Evolutionary conservation across 2,888 invertebrate species (phyloP).

Genomic region (Epsilonema sp.): DNA sequence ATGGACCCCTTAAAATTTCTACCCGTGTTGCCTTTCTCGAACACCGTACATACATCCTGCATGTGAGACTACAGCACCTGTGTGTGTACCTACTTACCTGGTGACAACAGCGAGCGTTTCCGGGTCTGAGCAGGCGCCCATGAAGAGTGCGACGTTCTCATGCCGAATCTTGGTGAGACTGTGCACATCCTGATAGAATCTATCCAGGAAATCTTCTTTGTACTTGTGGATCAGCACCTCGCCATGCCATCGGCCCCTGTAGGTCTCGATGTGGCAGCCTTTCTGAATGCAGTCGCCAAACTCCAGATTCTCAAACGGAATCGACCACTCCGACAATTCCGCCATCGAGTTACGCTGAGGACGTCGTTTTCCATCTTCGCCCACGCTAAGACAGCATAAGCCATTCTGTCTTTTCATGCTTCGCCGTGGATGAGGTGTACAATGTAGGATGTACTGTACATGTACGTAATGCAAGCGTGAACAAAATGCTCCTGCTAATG

Average conservation of each 20-base stretch:
- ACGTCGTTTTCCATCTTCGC: too few relatives aligned
- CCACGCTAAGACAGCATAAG: too few relatives aligned
- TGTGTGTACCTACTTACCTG: too few relatives aligned
- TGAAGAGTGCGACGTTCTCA: conserved; percentile 35
- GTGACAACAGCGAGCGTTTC: conserved; percentile 31
- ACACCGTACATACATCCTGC: too few relatives aligned
- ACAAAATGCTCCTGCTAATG: too few relatives aligned
- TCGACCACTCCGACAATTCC: conserved; percentile 28
- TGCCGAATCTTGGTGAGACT: conserved; percentile 32
- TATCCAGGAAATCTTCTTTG: conserved; percentile 4
- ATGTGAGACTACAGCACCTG: too few relatives aligned
- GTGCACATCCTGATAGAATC: conserved; percentile 19
- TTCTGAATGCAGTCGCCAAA: conserved; percentile 24
- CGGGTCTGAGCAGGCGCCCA: conserved; percentile 33
- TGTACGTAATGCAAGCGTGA: too few relatives aligned
- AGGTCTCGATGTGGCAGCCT: conserved; percentile 25
- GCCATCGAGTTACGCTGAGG: conserved; percentile 8
- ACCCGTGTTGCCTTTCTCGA: too few relatives aligned
- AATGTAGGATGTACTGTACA: too few relatives aligned
- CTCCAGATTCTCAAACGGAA: conserved; percentile 28
- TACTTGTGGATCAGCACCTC: conserved; percentile 33
- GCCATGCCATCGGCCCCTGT: conserved; percentile 33
- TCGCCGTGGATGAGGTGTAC: too few relatives aligned
- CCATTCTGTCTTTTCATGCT: too few relatives aligned
- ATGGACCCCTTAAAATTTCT: too few relatives aligned